Evolutionary conservation across 2,797 vertebrate genomes (phyloP), one percentile per base, ranked within the genome.

Genomic region (Phrynocephalus forsythii): DNA sequence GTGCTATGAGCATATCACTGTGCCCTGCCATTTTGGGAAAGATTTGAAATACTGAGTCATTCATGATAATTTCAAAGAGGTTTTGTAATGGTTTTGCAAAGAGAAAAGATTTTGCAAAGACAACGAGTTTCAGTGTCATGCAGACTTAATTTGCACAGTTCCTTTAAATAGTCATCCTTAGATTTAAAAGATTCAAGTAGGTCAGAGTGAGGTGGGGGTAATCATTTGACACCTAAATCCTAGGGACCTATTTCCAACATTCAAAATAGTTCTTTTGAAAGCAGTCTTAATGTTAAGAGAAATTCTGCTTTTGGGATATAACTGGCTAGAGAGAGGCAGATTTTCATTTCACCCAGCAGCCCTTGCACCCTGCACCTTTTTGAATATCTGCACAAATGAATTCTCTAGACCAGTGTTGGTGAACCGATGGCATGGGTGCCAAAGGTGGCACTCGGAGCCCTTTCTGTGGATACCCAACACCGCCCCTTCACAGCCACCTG

Each of bases 11-110:
- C 89, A 71, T 91, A 91, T 85, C 92, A 50, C 63, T 88, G 86
- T 83, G 78, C 90, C 92, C 93, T 94, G 90, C 94, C 91, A 91
- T 93, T 89, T 91, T 81, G 28, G 20, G 63, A 68, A 11, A 24
- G 15, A 81, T 88, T 88, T 92, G 78, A 87, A 92, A 89, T 91
- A 20, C 86, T 13, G 90, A 50, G 90, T 92, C 90, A 82, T 88
- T 90, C 88, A 81, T 0, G 9, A 87, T 24, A 63, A 68, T 60
- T 89, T 93, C 50, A 91, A 87, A 73, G 72, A 87, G 13, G 91
- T 72, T 94, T 92, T 90, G 91, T 33, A 63, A 67, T 75, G 44
- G 91, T 72, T 94, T 93, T 90, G 91, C n/a, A 67, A 67, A 78
- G 50, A 79, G 20, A n/a, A 72, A 69, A n/a, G 13, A 1, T 82